Evolutionary conservation across 2,113 vertebrate species (phyloP), one percentile per base, ranked within the genome.

Genomic region (Albula goreensis): DNA sequence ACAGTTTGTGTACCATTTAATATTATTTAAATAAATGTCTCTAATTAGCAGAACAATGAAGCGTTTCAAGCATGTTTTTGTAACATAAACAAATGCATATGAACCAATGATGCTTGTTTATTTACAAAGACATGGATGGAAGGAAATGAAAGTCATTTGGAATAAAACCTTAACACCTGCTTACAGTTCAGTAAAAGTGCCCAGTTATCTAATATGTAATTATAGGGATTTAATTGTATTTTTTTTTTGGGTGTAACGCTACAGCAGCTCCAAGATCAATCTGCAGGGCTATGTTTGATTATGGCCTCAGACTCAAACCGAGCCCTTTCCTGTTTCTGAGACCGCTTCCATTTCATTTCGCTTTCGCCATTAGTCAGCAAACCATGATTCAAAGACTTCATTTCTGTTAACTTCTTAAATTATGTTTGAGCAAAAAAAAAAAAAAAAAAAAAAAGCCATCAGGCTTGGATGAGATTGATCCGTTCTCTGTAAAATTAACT

Each of bases 361-460:
- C 8, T 66, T 31, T 74, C n/a, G 22, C 22, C 8, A 10, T 74
- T 74, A 31, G 3, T 74, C 70, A 74, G 70, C 70, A 74, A 6
- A 8, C 70, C 9, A n/a, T 74, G n/a, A 74, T 74, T 74, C 70
- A 74, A 5, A 31, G 22, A 31, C 7, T 31, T 74, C n/a, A 74
- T 74, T 70, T 70, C 70, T 83, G 85, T 87, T 79, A 82, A 87
- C 87, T n/a, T 56, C 87, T 81, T 87, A 86, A 84, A 82, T 89
- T 31, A 83, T 86, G 56, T 50, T 41, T 52, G 17, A 48, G 7
- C 3, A 7, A 31, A 31, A 74, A 74, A 31, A 63, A 63, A 63
- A 5, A 57, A 81, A 89, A 11, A 17, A 15, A 19, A 74, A 31
- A 74, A 22, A 74, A 74, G 25, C 70, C 70, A 31, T 74, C 17